These are phyloP conservation scores for Goniozus legneri DNA, from an alignment of 1,140 invertebrate species.

Conservation along the genomic window DNA sequence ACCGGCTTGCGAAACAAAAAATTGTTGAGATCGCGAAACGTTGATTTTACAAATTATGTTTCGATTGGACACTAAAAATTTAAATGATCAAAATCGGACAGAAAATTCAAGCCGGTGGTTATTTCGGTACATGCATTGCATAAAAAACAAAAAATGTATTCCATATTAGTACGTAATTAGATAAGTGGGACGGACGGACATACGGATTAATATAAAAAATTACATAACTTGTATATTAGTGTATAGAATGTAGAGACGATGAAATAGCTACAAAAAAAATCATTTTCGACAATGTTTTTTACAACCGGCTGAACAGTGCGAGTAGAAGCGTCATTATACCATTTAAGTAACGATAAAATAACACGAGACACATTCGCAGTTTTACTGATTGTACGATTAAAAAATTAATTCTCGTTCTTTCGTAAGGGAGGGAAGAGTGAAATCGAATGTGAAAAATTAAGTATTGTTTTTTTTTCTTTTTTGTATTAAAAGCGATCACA, in stretches of 20 bases:
- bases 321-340: conserved; percentile 35
- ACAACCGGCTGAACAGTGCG: conserved; percentile 50
- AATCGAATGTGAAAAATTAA: too few relatives aligned
- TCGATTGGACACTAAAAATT: too few relatives aligned
- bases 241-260: conserved; percentile 54
- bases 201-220: conserved; percentile 40
- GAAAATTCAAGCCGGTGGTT: conserved; percentile 40
- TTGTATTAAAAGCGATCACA: not conserved
- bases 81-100: too few relatives aligned
- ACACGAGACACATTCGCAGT: conserved; percentile 6
- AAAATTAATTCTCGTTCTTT: not conserved
- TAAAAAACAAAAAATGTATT: conserved; percentile 38
- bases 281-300: conserved; percentile 56
- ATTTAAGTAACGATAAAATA: conserved; percentile 18
- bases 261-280: conserved; percentile 50
- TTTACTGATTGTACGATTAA: not conserved
- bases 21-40: too few relatives aligned
- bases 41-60: too few relatives aligned
- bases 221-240: conserved; percentile 56
- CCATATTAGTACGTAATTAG: conserved; percentile 41
- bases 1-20: too few relatives aligned
- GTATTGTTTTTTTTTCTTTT: not conserved
- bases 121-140: conserved; percentile 21
- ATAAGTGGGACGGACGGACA: conserved; percentile 50
- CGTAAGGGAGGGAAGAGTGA: not conserved